Conservation (phyloP, 2,113 vertebrate genomes). For the Pseudorasbora parva region DNA sequence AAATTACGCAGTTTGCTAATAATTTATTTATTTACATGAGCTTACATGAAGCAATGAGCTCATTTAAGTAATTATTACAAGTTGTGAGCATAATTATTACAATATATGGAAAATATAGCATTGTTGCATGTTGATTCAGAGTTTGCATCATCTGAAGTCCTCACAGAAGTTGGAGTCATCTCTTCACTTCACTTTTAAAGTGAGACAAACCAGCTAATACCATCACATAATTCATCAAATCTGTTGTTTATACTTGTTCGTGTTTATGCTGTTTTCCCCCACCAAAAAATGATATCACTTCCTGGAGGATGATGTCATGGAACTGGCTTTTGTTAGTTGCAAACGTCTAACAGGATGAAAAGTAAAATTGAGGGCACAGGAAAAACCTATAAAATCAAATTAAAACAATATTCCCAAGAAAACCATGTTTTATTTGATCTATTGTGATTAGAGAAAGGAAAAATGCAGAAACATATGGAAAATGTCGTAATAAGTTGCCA, state of each 20-base stretch:
- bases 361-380: not conserved
- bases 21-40: no score
- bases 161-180: no score
- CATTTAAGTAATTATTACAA: no score
- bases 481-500: not conserved
- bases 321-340: constrained; percentile 11
- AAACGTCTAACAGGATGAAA: constrained; percentile 11
- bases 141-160: no score
- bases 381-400: constrained; percentile 5
- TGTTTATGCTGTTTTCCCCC: not conserved
- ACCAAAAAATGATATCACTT: not conserved
- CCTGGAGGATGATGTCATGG: constrained; percentile 28
- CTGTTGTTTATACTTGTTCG: constrained; percentile 1
- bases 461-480: not conserved
- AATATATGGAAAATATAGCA: no score
- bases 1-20: no score
- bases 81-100: no score
- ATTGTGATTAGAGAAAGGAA: not conserved
- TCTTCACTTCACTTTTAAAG: not conserved
- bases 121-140: no score
- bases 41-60: no score
- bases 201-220: not conserved
- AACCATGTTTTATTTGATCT: not conserved
- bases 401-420: not conserved
- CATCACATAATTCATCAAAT: constrained; percentile 15